Evolutionary conservation across 2,113 vertebrate genomes (phyloP).

Genomic region (Ariopsis seemanni): DNA sequence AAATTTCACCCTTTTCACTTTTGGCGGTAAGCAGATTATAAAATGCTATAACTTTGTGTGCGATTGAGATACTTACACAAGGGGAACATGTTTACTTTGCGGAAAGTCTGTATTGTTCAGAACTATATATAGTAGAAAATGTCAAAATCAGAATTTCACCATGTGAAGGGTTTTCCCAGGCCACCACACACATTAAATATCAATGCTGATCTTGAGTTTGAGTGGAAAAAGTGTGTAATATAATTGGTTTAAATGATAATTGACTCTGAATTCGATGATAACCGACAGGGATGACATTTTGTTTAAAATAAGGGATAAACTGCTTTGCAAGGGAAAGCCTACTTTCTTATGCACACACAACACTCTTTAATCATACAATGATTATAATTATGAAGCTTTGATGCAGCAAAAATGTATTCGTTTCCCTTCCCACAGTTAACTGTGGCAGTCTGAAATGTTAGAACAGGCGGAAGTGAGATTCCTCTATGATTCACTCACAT

Average conservation of each 20-base stretch:
- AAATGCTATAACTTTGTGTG: background rate
- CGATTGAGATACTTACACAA: background rate
- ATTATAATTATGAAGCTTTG: conserved; percentile 34
- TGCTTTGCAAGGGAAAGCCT: background rate
- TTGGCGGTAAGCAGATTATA: background rate
- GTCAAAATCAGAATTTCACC: background rate
- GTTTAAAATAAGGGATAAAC: background rate
- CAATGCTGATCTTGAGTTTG: background rate
- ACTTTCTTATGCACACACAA: background rate
- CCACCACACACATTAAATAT: background rate
- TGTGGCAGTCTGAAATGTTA: conserved; percentile 32
- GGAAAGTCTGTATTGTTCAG: background rate
- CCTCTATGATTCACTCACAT: conserved; percentile 57
- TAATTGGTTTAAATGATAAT: background rate
- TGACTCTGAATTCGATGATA: too few species aligned
- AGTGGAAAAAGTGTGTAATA: background rate
- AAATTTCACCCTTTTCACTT: background rate
- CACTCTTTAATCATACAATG: conserved; percentile 26
- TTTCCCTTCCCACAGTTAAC: conserved; percentile 11
- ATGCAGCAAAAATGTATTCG: background rate
- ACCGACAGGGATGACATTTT: background rate
- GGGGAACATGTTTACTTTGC: background rate
- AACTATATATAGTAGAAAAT: background rate
- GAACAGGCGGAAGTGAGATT: conserved; percentile 51
- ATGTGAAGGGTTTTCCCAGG: background rate